Percentiles rank a stretch among this genome's conserved stretches.
These are phyloP conservation scores for Leucoraja erinaceus DNA, from an alignment of 2,113 vertebrate genomes.

Conservation along the genomic window DNA sequence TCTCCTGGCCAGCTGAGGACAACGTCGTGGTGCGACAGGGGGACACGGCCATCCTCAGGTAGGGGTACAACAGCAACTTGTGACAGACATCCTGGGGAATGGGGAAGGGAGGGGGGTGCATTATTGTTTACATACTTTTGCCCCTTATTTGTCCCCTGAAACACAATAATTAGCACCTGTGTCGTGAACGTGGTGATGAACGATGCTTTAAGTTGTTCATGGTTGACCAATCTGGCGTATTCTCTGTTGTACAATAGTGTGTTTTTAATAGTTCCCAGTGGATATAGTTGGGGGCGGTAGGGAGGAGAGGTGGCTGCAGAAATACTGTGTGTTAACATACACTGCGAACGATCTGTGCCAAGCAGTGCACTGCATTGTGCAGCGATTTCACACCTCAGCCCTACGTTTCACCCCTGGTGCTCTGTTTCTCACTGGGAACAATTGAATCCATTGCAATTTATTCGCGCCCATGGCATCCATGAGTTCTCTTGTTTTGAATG, in stretches of 20 bases:
- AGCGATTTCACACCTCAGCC: neutral
- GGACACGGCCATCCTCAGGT: constrained; percentile 93
- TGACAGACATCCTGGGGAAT: neutral
- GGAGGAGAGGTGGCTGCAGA: no score
- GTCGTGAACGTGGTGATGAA: neutral
- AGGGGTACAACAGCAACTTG: constrained; percentile 48
- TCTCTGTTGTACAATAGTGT: neutral
- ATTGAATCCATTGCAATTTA: neutral
- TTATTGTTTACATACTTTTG: neutral
- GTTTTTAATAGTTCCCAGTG: constrained; percentile 12
- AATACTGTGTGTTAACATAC: no score
- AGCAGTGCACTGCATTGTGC: constrained; percentile 11
- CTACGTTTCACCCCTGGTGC: neutral
- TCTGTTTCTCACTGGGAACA: neutral
- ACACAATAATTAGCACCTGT: no score
- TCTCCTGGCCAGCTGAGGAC: constrained; percentile 74
- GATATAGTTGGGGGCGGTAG: neutral
- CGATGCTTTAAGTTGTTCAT: constrained; percentile 23
- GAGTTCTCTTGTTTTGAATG: neutral
- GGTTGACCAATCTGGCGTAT: constrained; percentile 2
- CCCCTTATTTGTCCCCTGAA: neutral
- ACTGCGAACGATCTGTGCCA: neutral
- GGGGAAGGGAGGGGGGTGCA: neutral
- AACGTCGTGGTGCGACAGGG: constrained; percentile 91
- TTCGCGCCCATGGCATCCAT: neutral